Base-by-base conservation (phyloP, 92 coral and sea anemone species). In the Porites cylindrica region DNA sequence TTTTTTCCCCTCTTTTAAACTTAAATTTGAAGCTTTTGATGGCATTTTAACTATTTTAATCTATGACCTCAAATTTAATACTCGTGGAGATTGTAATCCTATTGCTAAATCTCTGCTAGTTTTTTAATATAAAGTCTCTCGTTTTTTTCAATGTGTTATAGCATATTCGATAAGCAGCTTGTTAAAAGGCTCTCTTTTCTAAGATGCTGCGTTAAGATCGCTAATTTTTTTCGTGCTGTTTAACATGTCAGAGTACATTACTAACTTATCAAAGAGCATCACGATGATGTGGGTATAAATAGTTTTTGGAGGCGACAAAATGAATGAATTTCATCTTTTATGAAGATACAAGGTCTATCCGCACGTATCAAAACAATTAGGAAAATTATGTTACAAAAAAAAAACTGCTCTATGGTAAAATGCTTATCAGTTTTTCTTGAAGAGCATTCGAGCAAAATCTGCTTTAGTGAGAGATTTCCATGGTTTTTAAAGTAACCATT, bases 1-100 rank as follows among this genome's bases (percentile, higher is more conserved):
- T 1, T 63, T 52, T 6, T 64, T 78, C 18, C 7, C 1, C 10
- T 43, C 32, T 38, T 3, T 12, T 63, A 5, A 10, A 16, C 67
- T 58, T 79, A 63, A 16, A 23, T 52, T 19, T 56, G 61, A 10
- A 43, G 58, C 6, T 19, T 51, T 47, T 52, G n/a, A 4, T 79
- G 83, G 83, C 61, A 79, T 79, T 79, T 59, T 47, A 62, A 79
- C 58, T 79, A 79, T 79, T 79, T 63, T 18, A 63, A 79, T 32
- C 61, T 79, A 50, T 47, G 60, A 63, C 72, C 72, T n/a, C 20
- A 11, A 23, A 59, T 62, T 64, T n/a, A 72, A 29, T 29, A 2
- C 58, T n/a, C 64, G 8, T 64, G 66, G 24, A 76, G 80, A 79
- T 79, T 47, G 24, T 58, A 59, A 79, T 17, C 32, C n/a, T 32